Evolutionary conservation across 2,113 vertebrate genomes (phyloP).

Genomic region (Hoplias malabaricus): DNA sequence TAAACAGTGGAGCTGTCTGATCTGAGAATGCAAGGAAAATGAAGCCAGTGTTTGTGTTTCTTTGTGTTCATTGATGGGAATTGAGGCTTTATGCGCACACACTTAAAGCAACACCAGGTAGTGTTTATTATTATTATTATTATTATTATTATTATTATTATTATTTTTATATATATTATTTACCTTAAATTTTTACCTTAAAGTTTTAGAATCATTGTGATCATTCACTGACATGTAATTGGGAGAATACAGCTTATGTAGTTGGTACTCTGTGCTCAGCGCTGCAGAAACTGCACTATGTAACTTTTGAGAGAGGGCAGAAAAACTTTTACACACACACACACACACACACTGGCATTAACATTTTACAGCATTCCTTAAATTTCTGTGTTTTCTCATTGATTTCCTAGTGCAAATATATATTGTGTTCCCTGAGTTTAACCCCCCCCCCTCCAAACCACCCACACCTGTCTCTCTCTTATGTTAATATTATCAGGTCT

Average conservation of each 20-base stretch:
- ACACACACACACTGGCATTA: not conserved
- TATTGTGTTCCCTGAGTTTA: not conserved
- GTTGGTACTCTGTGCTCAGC: no score
- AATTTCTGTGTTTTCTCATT: not conserved
- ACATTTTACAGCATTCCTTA: conserved; percentile 1
- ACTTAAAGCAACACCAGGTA: no score
- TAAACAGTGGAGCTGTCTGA: not conserved
- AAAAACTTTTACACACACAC: not conserved
- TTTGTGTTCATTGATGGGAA: not conserved
- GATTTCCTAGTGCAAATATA: not conserved
- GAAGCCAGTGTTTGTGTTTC: not conserved
- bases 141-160: no score
- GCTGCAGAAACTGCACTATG: no score
- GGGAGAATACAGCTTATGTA: no score
- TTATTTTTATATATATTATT: no score
- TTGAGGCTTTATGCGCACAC: not conserved
- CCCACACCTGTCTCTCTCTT: not conserved
- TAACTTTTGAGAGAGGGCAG: no score
- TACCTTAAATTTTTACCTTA: no score
- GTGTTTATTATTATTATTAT: no score
- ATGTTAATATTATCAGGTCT: conserved; percentile 1
- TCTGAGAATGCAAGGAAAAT: not conserved
- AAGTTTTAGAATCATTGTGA: no score
- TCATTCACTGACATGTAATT: no score
- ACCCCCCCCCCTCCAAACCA: not conserved